Conservation (phyloP, 2,113 vertebrate species). For the Anarrhichthys ocellatus region DNA sequence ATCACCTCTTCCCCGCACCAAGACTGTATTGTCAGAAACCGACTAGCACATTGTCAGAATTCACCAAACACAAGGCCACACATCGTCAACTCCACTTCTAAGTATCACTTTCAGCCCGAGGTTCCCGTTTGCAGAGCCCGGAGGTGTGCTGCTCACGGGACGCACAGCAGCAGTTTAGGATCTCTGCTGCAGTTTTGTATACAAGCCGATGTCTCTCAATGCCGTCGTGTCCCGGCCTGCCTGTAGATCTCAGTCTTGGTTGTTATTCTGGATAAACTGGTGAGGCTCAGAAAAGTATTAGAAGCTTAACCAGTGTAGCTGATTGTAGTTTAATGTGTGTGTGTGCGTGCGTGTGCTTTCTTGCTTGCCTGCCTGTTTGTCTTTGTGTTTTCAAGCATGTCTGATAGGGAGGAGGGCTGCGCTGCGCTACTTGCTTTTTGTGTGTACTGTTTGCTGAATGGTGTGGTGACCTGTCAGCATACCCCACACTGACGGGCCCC, state of each 20-base stretch:
- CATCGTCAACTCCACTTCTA: constrained; percentile 8
- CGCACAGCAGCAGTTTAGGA: constrained; percentile 19
- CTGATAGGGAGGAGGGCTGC: constrained; percentile 7
- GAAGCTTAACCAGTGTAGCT: constrained; percentile 16
- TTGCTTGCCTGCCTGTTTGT: constrained; percentile 35
- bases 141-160: constrained; percentile 22
- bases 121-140: constrained; percentile 43
- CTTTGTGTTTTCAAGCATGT: constrained; percentile 42
- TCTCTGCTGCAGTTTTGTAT: constrained; percentile 41
- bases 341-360: constrained; percentile 5
- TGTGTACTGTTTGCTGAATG: constrained; percentile 54
- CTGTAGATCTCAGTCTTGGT: constrained; percentile 38
- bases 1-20: not conserved
- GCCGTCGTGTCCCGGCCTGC: constrained; percentile 53
- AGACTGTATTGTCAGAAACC: constrained; percentile 50
- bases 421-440: constrained; percentile 35
- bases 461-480: constrained; percentile 47
- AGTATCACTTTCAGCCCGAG: constrained; percentile 38
- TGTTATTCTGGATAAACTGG: constrained; percentile 36
- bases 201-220: not conserved
- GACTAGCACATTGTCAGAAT: constrained; percentile 30
- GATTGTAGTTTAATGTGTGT: constrained; percentile 16
- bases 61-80: constrained; percentile 31
- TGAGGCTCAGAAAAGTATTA: constrained; percentile 24
- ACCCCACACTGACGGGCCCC: not conserved